Percentiles rank a stretch among this genome's conserved stretches.
Evolutionary conservation across 2,888 invertebrate genomes (phyloP).

Genomic region (Ypsolopha scabrella): DNA sequence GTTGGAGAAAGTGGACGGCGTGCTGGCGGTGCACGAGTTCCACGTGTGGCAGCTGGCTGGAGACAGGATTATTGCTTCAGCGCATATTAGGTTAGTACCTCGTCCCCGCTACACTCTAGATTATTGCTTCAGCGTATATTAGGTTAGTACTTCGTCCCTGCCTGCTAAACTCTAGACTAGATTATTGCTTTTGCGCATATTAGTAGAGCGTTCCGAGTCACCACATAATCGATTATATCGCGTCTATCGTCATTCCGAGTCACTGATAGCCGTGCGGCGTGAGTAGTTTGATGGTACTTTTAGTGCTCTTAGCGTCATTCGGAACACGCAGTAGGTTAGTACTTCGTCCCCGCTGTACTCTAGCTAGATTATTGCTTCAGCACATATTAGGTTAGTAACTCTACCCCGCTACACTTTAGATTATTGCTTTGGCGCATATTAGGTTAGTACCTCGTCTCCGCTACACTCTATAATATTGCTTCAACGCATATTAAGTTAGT

Average conservation of each 20-base stretch:
- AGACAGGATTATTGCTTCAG: conserved; percentile 96
- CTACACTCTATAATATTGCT: conserved; percentile 96
- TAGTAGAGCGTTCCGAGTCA: too few relatives aligned
- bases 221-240: too few relatives aligned
- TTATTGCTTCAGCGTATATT: conserved; percentile 97
- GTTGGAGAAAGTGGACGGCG: conserved; percentile 91
- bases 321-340: too few relatives aligned
- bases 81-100: conserved; percentile 84
- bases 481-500: conserved; percentile 92
- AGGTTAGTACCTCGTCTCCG: conserved; percentile 88
- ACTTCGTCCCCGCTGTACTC: too few relatives aligned
- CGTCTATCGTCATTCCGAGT: too few relatives aligned
- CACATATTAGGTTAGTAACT: too few relatives aligned
- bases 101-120: conserved; percentile 94
- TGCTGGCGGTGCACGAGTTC: conserved; percentile 96
- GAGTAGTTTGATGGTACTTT: too few relatives aligned
- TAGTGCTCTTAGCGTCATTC: too few relatives aligned
- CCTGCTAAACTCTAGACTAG: conserved; percentile 95
- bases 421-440: conserved; percentile 97
- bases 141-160: conserved; percentile 89
- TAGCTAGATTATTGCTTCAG: too few relatives aligned
- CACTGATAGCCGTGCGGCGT: too few relatives aligned
- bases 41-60: conserved; percentile 99
- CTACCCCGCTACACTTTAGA: too few relatives aligned
- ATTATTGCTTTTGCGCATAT: too few relatives aligned